A percentile compares a stretch with the other conserved stretches of the same genome.
Conservation (phyloP, 2,797 vertebrate species). For the Melopsittacus undulatus region DNA sequence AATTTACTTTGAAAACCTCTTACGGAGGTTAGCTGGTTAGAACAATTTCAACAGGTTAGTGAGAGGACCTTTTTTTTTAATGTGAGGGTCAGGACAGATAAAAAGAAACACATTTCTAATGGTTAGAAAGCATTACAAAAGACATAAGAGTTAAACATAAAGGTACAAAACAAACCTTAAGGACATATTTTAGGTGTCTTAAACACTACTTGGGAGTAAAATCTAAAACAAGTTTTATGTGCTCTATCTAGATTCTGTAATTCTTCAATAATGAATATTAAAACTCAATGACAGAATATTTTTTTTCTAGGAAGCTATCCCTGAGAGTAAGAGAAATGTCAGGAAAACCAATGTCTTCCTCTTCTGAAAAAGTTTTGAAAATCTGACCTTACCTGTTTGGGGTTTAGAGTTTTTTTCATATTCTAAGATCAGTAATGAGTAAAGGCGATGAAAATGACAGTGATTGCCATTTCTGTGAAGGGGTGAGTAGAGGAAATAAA, state of each 20-base stretch:
- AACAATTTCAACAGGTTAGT: not conserved
- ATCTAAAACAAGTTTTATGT: not conserved
- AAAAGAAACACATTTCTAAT: not conserved
- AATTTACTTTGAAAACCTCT: not conserved
- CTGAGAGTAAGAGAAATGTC: not conserved
- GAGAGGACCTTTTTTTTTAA: not conserved
- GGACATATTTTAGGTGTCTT: not conserved
- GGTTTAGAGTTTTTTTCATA: accelerated
- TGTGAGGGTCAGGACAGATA: not conserved
- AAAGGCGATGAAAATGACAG: not conserved
- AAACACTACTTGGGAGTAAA: not conserved
- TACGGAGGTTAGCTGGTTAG: not conserved
- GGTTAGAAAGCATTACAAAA: not conserved
- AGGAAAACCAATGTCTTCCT: not conserved
- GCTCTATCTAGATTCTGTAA: not conserved
- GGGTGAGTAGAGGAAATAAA: not conserved
- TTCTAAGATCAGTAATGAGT: not conserved
- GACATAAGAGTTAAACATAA: not conserved
- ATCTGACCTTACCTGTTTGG: not conserved
- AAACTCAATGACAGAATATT: not conserved
- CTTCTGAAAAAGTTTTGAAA: not conserved
- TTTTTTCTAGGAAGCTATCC: not conserved
- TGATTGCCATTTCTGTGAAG: not conserved
- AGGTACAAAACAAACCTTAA: not conserved
- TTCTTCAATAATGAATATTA: not conserved